Evolutionary conservation across 2,888 invertebrate genomes (phyloP).

Genomic region (Rhorus exstirpatorius): DNA sequence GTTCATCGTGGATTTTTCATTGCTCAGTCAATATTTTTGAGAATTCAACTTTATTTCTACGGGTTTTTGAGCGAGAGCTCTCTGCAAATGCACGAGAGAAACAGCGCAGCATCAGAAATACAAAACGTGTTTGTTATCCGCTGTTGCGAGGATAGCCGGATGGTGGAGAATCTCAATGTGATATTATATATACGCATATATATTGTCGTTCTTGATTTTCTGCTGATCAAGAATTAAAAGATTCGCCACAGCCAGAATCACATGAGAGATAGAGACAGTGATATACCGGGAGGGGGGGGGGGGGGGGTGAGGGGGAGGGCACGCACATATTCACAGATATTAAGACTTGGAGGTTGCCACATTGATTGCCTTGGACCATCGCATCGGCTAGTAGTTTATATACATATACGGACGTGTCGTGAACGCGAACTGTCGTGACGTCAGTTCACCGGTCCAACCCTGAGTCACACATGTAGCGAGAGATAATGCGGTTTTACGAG

Average conservation of each 20-base stretch:
- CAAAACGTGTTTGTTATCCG: conserved; percentile 55
- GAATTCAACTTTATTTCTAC: neutral
- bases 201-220: conserved; percentile 35
- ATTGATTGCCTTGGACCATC: conserved; percentile 82
- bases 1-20: neutral
- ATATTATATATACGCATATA: conserved; percentile 15
- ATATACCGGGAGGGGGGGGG: neutral
- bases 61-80: neutral
- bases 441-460: conserved; percentile 77
- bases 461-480: conserved; percentile 75
- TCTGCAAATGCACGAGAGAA: neutral
- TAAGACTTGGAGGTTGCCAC: conserved; percentile 74
- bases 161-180: conserved; percentile 35
- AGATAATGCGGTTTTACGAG: conserved; percentile 25
- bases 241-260: conserved; percentile 37
- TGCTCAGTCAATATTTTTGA: neutral
- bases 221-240: conserved; percentile 48
- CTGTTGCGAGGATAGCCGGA: conserved; percentile 11
- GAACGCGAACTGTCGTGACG: conserved; percentile 79
- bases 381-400: conserved; percentile 78
- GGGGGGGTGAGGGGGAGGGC: neutral
- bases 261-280: conserved; percentile 19
- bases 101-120: conserved; percentile 23
- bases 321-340: conserved; percentile 24
- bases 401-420: conserved; percentile 83